These are phyloP conservation scores for Dipodomys stephensi DNA, from an alignment of 2,113 vertebrate species.

Conservation along the genomic window DNA sequence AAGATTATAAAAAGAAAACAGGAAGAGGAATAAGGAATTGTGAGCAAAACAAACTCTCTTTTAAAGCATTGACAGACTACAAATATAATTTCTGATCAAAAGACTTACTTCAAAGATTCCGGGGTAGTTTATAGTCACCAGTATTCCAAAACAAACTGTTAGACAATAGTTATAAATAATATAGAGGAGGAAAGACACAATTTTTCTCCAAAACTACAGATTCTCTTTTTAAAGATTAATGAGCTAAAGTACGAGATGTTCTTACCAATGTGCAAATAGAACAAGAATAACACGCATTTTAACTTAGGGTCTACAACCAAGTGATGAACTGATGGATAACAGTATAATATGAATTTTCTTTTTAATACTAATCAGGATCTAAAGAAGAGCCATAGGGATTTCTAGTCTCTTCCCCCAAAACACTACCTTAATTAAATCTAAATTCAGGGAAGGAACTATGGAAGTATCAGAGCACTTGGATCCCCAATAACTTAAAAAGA, in stretches of 20 bases:
- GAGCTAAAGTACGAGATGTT: slow-evolving; percentile 1
- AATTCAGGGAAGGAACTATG: not conserved
- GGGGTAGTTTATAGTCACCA: slow-evolving; percentile 23
- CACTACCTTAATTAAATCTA: not conserved
- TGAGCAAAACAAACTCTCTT: not conserved
- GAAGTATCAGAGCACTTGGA: not conserved
- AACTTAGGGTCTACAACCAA: slow-evolving; percentile 43
- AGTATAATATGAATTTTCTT: not conserved
- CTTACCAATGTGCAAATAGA: slow-evolving; percentile 46
- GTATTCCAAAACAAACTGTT: slow-evolving; percentile 43
- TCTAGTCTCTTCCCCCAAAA: slow-evolving; percentile 23
- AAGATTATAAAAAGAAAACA: slow-evolving; percentile 35
- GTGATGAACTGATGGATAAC: not conserved
- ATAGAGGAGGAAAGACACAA: not conserved
- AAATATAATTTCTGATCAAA: slow-evolving; percentile 48
- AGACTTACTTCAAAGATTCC: slow-evolving; percentile 31
- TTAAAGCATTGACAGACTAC: not conserved
- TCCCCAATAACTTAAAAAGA: not conserved
- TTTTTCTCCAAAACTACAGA: slow-evolving; percentile 35
- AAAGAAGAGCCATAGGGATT: not conserved
- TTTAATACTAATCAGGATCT: not conserved
- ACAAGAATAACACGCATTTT: not conserved
- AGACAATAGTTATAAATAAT: slow-evolving; percentile 32
- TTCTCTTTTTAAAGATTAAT: slow-evolving; percentile 45
- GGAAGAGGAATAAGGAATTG: not conserved